Percentiles rank a stretch among this genome's conserved stretches.
phyloP scores from a whole-genome alignment of 2,113 vertebrate species.

The Benitochromis conjunctus region DNA sequence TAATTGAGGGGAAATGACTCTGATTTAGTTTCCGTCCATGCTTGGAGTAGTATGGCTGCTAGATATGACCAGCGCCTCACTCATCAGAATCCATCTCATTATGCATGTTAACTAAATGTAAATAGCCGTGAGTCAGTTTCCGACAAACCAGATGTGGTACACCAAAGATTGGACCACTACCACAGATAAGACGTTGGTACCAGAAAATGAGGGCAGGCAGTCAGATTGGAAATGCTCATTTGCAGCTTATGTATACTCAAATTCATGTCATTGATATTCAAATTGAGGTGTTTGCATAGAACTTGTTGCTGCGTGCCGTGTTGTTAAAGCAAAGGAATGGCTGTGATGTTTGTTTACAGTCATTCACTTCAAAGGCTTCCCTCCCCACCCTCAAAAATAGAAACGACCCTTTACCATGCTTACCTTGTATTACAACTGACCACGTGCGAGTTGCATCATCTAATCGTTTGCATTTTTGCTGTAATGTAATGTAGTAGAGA shows the following conservation, averaged over 20 bases:
- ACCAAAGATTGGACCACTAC: background rate
- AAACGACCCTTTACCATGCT: background rate
- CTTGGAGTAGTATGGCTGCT: background rate
- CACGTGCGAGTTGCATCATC: background rate
- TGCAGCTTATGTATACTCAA: background rate
- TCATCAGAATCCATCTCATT: constrained; percentile 24
- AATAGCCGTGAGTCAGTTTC: background rate
- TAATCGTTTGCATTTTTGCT: background rate
- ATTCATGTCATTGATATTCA: constrained; percentile 23
- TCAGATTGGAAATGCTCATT: background rate
- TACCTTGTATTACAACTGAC: background rate
- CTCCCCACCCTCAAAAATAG: background rate
- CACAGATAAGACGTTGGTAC: background rate
- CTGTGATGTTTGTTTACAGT: background rate
- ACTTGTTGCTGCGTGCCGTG: background rate
- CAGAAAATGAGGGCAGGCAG: background rate
- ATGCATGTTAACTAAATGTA: constrained; percentile 18
- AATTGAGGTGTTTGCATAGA: constrained; percentile 23
- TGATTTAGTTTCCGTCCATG: constrained; percentile 53
- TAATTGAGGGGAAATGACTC: constrained; percentile 67
- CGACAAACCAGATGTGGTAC: background rate
- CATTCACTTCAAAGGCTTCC: background rate
- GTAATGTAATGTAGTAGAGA: background rate
- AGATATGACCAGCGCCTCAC: constrained; percentile 20
- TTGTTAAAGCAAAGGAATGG: background rate